phyloP scores from a whole-genome alignment of 2,113 vertebrate species.

The Pitta sordida region DNA sequence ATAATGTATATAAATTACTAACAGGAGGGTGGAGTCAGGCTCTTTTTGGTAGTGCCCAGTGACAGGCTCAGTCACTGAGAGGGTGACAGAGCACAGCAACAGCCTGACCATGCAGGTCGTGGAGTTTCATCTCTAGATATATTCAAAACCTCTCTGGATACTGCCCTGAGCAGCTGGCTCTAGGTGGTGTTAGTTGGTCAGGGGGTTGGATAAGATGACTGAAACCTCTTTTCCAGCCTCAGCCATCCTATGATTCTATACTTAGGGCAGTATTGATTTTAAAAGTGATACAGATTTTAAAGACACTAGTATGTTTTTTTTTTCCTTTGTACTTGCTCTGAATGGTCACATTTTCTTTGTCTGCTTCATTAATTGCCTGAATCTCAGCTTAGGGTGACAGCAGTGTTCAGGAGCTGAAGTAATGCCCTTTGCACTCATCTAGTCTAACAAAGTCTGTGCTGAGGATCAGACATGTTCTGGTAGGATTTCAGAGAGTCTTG shows the following conservation, averaged over 20 bases:
- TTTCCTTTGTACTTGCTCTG: neutral
- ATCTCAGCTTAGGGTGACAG: neutral
- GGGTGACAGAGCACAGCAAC: neutral
- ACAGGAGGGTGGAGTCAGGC: neutral
- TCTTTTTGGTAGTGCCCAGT: neutral
- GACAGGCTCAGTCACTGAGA: neutral
- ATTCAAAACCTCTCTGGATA: neutral
- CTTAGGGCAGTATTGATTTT: neutral
- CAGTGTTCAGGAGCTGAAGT: neutral
- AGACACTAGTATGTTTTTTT: neutral
- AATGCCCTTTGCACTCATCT: neutral
- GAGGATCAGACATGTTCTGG: neutral
- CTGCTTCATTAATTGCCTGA: neutral
- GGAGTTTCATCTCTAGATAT: neutral
- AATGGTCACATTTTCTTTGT: neutral
- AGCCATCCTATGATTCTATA: neutral
- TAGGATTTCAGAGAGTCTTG: neutral
- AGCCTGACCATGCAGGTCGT: neutral
- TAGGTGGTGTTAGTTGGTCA: neutral
- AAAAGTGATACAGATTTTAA: neutral
- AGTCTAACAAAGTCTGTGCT: neutral
- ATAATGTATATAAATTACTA: neutral
- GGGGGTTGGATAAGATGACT: neutral
- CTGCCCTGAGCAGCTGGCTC: neutral
- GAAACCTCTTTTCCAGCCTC: neutral